A percentile compares a stretch with the other conserved stretches of the same genome.
Conservation (phyloP, 2,113 vertebrate genomes). For the Rhabdomys dilectus region DNA sequence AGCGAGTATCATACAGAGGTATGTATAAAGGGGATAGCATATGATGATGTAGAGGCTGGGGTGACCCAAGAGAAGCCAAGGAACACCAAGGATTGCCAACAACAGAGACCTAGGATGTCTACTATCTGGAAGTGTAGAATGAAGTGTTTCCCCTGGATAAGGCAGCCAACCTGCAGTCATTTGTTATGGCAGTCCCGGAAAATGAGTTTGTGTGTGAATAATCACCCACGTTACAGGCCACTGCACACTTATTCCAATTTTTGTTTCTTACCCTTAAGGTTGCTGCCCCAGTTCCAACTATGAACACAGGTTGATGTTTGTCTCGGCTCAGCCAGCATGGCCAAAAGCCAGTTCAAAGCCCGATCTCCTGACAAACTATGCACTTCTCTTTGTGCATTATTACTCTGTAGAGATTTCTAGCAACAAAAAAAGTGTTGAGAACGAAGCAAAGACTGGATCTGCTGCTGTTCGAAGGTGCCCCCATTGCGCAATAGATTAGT, state of each 20-base stretch:
- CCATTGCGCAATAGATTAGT: neutral
- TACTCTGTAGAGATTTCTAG: neutral
- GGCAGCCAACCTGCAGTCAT: no score
- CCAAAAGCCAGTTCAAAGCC: neutral
- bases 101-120: neutral
- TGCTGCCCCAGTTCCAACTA: neutral
- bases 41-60: neutral
- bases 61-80: neutral
- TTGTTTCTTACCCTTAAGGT: neutral
- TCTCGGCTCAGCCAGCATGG: neutral
- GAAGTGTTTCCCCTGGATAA: neutral
- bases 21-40: neutral
- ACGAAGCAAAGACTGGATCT: neutral
- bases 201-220: neutral
- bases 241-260: neutral
- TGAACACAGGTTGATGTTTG: neutral
- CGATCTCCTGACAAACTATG: no score
- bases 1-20: fast-evolving
- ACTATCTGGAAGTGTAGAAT: neutral
- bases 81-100: no score
- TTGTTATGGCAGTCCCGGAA: neutral
- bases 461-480: neutral
- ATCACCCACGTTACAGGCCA: fast-evolving
- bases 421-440: neutral
- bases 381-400: neutral